A percentile compares a stretch with the other conserved stretches of the same genome.
These are phyloP conservation scores for Apteryx mantelli DNA, from an alignment of 2,113 vertebrate genomes.

Conservation along the genomic window DNA sequence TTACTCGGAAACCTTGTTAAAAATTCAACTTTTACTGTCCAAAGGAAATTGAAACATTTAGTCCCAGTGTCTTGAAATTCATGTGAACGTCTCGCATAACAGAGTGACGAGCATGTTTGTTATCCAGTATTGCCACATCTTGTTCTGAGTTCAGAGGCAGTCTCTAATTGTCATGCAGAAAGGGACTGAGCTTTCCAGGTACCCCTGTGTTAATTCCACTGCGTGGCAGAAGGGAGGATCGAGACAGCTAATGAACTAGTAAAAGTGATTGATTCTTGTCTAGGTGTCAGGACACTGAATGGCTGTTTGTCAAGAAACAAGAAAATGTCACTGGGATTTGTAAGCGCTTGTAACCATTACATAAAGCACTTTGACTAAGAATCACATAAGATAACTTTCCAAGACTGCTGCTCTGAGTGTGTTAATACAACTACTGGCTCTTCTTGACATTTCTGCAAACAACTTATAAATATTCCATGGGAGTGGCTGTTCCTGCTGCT, in stretches of 20 bases:
- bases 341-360: neutral
- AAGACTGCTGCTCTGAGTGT: constrained; percentile 1
- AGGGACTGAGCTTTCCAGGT: neutral
- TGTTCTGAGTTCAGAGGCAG: neutral
- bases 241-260: neutral
- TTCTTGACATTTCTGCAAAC: constrained; percentile 58
- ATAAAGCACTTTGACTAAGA: neutral
- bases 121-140: neutral
- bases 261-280: neutral
- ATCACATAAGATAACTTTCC: neutral
- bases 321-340: neutral
- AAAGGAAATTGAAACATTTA: neutral
- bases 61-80: neutral
- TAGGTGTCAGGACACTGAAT: neutral
- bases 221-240: neutral
- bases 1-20: neutral
- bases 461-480: constrained; percentile 67
- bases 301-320: constrained; percentile 27
- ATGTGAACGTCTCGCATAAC: fast-evolving
- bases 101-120: neutral
- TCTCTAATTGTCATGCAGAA: neutral
- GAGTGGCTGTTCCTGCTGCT: neutral
- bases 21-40: neutral
- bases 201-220: neutral
- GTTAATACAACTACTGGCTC: constrained; percentile 28